Evolutionary conservation across 2,113 vertebrate species (phyloP).

Genomic region (Columba livia): DNA sequence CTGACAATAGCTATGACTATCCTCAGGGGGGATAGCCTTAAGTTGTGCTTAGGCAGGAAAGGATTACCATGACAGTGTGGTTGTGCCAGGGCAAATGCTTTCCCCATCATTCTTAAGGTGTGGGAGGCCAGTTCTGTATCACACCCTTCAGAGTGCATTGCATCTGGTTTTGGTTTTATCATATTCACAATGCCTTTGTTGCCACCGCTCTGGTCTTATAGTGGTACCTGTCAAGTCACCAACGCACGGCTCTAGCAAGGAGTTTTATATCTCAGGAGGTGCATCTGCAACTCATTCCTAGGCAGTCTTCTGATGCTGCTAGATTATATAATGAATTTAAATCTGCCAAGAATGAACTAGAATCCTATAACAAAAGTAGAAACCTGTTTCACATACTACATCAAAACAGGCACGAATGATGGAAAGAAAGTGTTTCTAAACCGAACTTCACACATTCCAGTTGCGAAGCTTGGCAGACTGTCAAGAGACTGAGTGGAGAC

Average conservation of each 20-base stretch:
- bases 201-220: neutral
- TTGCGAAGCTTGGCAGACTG: constrained; percentile 54
- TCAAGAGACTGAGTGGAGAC: constrained; percentile 66
- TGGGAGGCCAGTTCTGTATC: neutral
- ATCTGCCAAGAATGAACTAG: constrained; percentile 20
- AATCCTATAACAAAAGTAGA: constrained; percentile 35
- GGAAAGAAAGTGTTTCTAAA: constrained; percentile 53
- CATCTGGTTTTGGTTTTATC: neutral
- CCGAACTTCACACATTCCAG: constrained; percentile 67
- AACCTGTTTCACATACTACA: constrained; percentile 54
- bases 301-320: neutral
- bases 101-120: neutral
- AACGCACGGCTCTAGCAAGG: neutral
- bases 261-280: neutral
- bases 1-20: neutral
- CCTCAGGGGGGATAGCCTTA: neutral
- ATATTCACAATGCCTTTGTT: neutral
- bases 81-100: constrained; percentile 7
- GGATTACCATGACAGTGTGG: neutral
- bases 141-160: neutral
- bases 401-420: constrained; percentile 44
- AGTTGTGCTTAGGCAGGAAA: neutral
- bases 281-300: constrained; percentile 28
- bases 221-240: neutral
- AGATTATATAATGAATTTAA: neutral